phyloP scores from a whole-genome alignment of 2,113 vertebrate species.

The Poeciliopsis retropinna region DNA sequence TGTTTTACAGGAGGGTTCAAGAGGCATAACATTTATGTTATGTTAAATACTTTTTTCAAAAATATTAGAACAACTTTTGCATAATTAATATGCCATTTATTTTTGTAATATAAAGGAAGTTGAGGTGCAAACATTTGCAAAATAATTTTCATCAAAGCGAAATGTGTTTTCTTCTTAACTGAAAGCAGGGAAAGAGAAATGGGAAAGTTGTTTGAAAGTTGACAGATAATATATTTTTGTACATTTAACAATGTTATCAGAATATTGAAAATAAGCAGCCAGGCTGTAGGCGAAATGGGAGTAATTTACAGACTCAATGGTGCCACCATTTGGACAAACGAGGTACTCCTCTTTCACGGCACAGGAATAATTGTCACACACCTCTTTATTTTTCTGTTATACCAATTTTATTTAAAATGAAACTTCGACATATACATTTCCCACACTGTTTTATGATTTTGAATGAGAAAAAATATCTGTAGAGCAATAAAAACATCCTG shows the following conservation, averaged over 20 bases:
- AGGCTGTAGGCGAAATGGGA: neutral
- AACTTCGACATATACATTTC: conserved; percentile 49
- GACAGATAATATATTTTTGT: neutral
- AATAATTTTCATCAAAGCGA: too few relatives aligned
- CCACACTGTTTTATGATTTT: conserved; percentile 55
- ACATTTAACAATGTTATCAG: neutral
- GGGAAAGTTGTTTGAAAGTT: too few relatives aligned
- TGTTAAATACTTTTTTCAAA: neutral
- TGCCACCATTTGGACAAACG: conserved; percentile 50
- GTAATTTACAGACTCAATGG: conserved; percentile 37
- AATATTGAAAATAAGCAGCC: neutral
- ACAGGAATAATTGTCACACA: conserved; percentile 10
- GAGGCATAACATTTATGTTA: too few relatives aligned
- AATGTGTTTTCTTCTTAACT: too few relatives aligned
- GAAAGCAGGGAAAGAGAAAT: too few relatives aligned
- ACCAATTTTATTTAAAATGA: conserved; percentile 69
- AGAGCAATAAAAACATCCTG: conserved; percentile 60
- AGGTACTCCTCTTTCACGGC: neutral
- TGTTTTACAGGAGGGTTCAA: too few relatives aligned
- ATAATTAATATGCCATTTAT: neutral
- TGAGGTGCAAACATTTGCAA: too few relatives aligned
- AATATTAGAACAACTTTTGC: neutral
- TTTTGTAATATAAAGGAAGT: too few relatives aligned
- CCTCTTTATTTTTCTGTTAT: conserved; percentile 25
- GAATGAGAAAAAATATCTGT: conserved; percentile 46